Percentiles rank a stretch among this genome's conserved stretches.
Conservation (phyloP, 2,888 invertebrate species). For the Enoplolaimus lenunculus region DNA sequence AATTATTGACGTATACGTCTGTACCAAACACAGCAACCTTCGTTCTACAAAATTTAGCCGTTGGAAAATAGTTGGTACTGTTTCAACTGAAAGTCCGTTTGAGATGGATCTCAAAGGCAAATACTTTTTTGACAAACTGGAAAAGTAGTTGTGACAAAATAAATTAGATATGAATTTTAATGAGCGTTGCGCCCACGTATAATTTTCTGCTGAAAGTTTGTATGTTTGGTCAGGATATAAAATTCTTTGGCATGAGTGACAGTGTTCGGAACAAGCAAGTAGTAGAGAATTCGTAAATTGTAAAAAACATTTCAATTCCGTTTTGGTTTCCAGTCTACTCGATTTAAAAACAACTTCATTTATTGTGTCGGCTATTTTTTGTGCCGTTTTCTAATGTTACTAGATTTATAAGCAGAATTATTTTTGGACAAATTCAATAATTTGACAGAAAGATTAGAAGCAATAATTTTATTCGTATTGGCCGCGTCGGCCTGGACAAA, state of each 20-base stretch:
- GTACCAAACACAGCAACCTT: conserved; percentile 1
- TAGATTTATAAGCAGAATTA: no score
- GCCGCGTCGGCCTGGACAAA: no score
- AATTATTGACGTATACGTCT: conserved; percentile 13
- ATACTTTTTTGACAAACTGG: neutral
- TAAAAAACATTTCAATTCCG: no score
- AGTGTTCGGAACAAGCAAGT: neutral
- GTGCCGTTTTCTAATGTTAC: no score
- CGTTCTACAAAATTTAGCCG: conserved; percentile 10
- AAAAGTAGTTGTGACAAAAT: neutral
- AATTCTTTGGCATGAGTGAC: neutral
- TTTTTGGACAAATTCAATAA: no score
- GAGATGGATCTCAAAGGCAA: neutral
- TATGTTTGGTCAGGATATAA: neutral
- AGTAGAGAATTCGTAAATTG: neutral
- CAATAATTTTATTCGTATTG: no score
- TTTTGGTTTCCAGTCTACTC: no score
- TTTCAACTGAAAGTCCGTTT: neutral
- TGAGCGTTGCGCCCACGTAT: neutral
- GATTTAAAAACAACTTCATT: no score
- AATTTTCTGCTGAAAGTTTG: neutral
- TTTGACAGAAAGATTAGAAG: no score
- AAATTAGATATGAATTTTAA: neutral
- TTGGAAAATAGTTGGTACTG: neutral
- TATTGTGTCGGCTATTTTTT: neutral